Percentiles rank a stretch among this genome's conserved stretches.
Evolutionary conservation across 2,888 invertebrate genomes (phyloP).

Genomic region (Pecten maximus): DNA sequence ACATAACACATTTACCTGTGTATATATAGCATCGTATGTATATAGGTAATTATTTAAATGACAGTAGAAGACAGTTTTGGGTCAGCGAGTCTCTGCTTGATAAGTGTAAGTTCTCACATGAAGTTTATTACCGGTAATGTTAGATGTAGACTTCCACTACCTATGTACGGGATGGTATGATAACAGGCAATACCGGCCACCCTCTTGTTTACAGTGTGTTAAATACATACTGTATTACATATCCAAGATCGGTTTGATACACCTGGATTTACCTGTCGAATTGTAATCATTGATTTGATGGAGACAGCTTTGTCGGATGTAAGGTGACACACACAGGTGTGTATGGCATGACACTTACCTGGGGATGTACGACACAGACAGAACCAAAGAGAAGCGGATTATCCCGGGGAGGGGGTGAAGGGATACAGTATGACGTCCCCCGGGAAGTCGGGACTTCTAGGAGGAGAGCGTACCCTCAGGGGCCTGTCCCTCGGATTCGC

Average conservation of each 20-base stretch:
- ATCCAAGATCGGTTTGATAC: neutral
- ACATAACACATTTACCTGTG: neutral
- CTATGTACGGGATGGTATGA: neutral
- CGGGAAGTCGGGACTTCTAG: neutral
- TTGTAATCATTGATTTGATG: neutral
- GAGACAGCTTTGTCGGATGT: neutral
- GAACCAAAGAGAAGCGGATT: neutral
- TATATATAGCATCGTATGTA: neutral
- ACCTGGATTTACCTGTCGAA: slow-evolving; percentile 5
- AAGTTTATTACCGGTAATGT: slow-evolving; percentile 1
- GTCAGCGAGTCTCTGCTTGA: slow-evolving; percentile 21
- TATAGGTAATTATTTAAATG: slow-evolving; percentile 13
- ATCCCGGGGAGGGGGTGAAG: neutral
- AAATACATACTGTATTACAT: neutral
- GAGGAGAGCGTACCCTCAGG: neutral
- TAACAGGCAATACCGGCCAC: neutral
- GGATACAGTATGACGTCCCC: neutral
- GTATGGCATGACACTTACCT: neutral
- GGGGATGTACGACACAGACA: slow-evolving; percentile 3
- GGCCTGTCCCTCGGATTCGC: neutral
- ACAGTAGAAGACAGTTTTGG: slow-evolving; percentile 12
- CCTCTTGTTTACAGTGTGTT: neutral
- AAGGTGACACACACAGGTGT: neutral
- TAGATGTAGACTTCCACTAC: neutral
- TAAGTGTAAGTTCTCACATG: neutral